Conservation (phyloP, 2,888 invertebrate genomes). For the Rapana venosa region DNA sequence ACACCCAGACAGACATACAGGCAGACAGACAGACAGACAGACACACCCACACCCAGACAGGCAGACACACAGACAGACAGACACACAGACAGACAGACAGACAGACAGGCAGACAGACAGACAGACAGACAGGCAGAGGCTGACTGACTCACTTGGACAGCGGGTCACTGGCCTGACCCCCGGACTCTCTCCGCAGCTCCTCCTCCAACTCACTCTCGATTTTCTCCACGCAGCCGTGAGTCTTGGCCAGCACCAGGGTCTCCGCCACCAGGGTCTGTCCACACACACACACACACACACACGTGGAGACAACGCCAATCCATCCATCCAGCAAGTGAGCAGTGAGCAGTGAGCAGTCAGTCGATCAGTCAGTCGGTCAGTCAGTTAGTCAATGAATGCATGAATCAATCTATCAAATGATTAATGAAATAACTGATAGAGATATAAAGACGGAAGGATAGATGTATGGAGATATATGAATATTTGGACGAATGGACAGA, state of each 20-base stretch:
- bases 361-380: not conserved
- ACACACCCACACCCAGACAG: not conserved
- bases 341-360: not conserved
- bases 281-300: slow-evolving; percentile 19
- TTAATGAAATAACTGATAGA: no score
- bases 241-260: slow-evolving; percentile 70
- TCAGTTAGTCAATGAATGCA: not conserved
- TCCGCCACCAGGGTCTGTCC: slow-evolving; percentile 71
- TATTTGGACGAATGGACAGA: no score
- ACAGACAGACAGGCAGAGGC: not conserved
- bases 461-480: no score
- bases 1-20: not conserved
- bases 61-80: not conserved
- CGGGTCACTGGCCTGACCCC: slow-evolving; percentile 62
- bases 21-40: not conserved
- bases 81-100: not conserved
- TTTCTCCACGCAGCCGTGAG: slow-evolving; percentile 73
- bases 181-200: slow-evolving; percentile 66
- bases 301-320: not conserved
- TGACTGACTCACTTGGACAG: slow-evolving; percentile 59
- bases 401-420: no score
- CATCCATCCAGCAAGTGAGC: not conserved
- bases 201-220: slow-evolving; percentile 70
- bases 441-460: no score
- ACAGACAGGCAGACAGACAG: slow-evolving; percentile 3